phyloP scores from a whole-genome alignment of 1,140 invertebrate genomes.

The Pachyrhynchus sulphureomaculatus region DNA sequence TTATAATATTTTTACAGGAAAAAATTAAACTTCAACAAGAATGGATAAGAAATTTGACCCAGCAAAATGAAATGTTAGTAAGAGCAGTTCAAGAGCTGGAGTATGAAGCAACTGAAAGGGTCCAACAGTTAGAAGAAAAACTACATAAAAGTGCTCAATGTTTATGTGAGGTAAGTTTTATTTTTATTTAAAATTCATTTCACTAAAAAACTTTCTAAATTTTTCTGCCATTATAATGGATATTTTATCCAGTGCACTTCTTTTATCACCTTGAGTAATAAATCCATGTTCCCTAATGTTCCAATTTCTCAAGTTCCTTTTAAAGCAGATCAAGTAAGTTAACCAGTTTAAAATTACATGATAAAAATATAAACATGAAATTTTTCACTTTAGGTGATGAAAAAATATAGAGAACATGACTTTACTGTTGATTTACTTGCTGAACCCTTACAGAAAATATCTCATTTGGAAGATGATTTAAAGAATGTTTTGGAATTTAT shows the following conservation, averaged over 20 bases:
- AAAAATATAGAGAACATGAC: constrained; percentile 42
- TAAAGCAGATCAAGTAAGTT: background rate
- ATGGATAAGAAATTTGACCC: constrained; percentile 58
- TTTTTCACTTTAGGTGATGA: constrained; percentile 44
- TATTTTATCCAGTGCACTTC: background rate
- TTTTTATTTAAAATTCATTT: constrained; percentile 4
- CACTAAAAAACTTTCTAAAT: no score
- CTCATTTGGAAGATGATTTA: constrained; percentile 40
- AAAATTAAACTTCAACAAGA: constrained; percentile 57
- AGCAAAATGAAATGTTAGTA: constrained; percentile 61
- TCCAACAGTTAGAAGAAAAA: constrained; percentile 56
- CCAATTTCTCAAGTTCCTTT: background rate
- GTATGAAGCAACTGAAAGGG: constrained; percentile 55
- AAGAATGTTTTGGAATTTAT: constrained; percentile 44
- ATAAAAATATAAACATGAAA: constrained; percentile 6
- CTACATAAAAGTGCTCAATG: constrained; percentile 43
- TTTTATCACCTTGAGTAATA: constrained; percentile 32
- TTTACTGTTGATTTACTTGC: constrained; percentile 36
- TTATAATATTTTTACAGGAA: constrained; percentile 46
- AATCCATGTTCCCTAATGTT: constrained; percentile 18
- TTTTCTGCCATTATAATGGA: no score
- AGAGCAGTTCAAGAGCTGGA: constrained; percentile 59
- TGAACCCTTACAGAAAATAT: constrained; percentile 41
- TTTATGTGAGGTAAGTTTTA: constrained; percentile 42
- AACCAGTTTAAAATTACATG: background rate